Conservation (phyloP, 2,888 invertebrate genomes). For the Agonum fuliginosum region DNA sequence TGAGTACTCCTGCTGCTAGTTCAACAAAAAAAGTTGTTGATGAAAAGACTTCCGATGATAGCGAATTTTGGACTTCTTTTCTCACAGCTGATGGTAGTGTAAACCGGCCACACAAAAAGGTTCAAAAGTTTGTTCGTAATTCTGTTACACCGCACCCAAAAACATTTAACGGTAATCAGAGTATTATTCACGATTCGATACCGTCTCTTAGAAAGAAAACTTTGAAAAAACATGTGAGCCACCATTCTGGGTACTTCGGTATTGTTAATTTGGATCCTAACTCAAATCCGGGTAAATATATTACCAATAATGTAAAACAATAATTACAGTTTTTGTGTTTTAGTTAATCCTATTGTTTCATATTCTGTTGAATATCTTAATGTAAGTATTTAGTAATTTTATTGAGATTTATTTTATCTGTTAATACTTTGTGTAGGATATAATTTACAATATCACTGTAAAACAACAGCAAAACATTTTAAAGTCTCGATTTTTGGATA, state of each 20-base stretch:
- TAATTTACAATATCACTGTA: not conserved
- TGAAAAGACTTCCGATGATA: not conserved
- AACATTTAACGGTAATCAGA: no score
- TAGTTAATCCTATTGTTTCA: conserved; percentile 22
- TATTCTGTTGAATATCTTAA: conserved; percentile 39
- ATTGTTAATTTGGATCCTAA: conserved; percentile 39
- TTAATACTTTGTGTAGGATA: no score
- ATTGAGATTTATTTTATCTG: not conserved
- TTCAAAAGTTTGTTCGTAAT: not conserved
- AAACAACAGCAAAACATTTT: conserved; percentile 19
- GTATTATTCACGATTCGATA: conserved; percentile 36
- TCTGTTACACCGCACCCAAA: no score
- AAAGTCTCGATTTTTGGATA: conserved; percentile 19
- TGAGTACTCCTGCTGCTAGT: not conserved
- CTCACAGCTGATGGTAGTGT: not conserved
- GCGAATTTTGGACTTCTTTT: conserved; percentile 16
- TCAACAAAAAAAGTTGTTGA: not conserved
- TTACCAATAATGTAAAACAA: no score
- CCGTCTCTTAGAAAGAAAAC: conserved; percentile 48
- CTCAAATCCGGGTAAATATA: not conserved
- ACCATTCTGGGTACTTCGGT: conserved; percentile 33
- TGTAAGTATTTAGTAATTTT: conserved; percentile 28
- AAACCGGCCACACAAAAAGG: not conserved
- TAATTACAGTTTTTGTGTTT: conserved; percentile 4
- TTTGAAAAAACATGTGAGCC: not conserved